A percentile compares a stretch with the other conserved stretches of the same genome.
Evolutionary conservation across 1,140 invertebrate genomes (phyloP).

Genomic region (Dendrolimus kikuchii): DNA sequence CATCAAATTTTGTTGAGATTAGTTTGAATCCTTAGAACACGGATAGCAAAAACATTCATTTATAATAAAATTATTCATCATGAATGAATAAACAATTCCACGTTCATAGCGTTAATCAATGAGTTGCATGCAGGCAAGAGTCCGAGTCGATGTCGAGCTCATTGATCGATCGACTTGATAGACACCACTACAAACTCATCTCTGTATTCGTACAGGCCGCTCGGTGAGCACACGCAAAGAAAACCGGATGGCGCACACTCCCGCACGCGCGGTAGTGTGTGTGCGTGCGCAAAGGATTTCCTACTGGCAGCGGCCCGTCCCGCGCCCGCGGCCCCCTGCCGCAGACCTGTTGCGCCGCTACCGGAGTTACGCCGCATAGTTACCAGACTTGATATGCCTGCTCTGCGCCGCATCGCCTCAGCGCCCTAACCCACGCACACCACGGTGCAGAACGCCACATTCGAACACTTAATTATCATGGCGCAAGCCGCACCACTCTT

Average conservation of each 20-base stretch:
- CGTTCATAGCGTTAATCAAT: constrained; percentile 71
- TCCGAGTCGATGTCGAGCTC: constrained; percentile 59
- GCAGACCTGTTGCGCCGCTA: constrained; percentile 65
- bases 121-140: constrained; percentile 66
- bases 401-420: constrained; percentile 31
- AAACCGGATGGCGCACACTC: constrained; percentile 63
- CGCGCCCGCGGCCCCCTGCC: constrained; percentile 39
- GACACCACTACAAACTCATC: constrained; percentile 36
- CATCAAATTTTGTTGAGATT: too few species aligned
- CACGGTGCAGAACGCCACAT: constrained; percentile 19
- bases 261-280: constrained; percentile 29
- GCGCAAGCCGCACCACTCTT: constrained; percentile 50
- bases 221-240: constrained; percentile 40
- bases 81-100: constrained; percentile 71
- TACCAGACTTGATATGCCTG: constrained; percentile 69
- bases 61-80: constrained; percentile 65
- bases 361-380: constrained; percentile 71
- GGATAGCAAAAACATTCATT: constrained; percentile 49
- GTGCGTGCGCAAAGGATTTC: constrained; percentile 58
- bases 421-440: constrained; percentile 36
- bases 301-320: constrained; percentile 43
- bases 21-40: constrained; percentile 20
- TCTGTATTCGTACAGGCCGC: constrained; percentile 16
- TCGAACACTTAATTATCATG: constrained; percentile 62
- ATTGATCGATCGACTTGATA: constrained; percentile 68